These are phyloP conservation scores for Poeciliopsis turneri DNA, from an alignment of 2,797 vertebrate species.

Conservation along the genomic window DNA sequence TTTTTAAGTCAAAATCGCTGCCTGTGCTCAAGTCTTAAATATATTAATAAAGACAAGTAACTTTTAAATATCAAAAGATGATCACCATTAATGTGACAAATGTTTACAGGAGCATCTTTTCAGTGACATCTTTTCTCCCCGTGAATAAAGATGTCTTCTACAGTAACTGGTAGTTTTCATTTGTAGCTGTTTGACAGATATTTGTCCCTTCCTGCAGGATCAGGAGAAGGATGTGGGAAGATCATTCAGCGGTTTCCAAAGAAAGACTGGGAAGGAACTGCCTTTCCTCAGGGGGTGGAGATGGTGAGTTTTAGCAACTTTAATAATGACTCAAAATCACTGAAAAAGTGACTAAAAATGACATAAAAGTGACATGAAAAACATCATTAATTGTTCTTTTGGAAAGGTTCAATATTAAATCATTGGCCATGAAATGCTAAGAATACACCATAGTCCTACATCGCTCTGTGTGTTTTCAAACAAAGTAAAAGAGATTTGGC, in stretches of 20 bases:
- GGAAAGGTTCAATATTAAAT: background rate
- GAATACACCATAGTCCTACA: background rate
- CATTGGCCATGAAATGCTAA: background rate
- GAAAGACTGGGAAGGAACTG: conserved; percentile 96
- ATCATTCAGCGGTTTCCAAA: conserved; percentile 98
- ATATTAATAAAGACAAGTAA: background rate
- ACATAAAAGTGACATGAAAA: background rate
- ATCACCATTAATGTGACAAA: background rate
- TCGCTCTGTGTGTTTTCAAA: background rate
- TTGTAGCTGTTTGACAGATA: conserved; percentile 9
- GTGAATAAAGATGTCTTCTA: background rate
- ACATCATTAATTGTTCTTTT: background rate
- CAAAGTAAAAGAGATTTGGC: conserved; percentile 12
- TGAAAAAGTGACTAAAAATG: background rate
- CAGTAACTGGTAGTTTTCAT: background rate
- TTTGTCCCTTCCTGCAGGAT: conserved; percentile 70
- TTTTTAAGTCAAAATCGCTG: background rate
- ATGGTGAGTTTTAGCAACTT: conserved; percentile 85
- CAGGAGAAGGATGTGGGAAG: conserved; percentile 94
- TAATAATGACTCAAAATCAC: background rate
- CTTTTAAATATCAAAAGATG: background rate
- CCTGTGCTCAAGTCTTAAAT: background rate
- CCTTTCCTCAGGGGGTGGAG: conserved; percentile 97
- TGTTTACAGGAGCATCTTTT: background rate
- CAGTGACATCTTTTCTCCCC: background rate